Conservation (phyloP, 2,113 vertebrate genomes). For the Planiliza haematocheilus region DNA sequence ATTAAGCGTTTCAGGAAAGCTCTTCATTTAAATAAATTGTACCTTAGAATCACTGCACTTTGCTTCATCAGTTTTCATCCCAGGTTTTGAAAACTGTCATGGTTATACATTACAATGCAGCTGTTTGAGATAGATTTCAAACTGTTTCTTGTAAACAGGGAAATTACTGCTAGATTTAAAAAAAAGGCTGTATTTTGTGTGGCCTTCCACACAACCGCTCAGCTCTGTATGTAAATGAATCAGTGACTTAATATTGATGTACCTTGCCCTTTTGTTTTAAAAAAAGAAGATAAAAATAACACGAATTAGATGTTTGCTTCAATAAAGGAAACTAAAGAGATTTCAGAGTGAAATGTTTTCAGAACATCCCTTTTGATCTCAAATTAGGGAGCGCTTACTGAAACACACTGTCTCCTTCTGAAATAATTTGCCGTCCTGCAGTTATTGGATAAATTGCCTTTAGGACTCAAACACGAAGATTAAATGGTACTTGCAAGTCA, state of each 20-base stretch:
- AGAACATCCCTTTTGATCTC: constrained; percentile 21
- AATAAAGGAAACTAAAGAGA: neutral
- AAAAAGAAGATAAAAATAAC: neutral
- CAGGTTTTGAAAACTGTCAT: constrained; percentile 32
- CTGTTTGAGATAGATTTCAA: constrained; percentile 41
- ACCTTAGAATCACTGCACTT: constrained; percentile 57
- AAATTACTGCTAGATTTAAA: constrained; percentile 28
- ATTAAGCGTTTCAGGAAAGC: constrained; percentile 56
- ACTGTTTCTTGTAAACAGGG: constrained; percentile 40
- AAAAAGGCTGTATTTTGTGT: constrained; percentile 27
- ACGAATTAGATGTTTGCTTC: constrained; percentile 35
- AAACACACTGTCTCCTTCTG: constrained; percentile 11
- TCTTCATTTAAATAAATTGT: constrained; percentile 35
- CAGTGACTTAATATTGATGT: constrained; percentile 43
- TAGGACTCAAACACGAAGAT: constrained; percentile 21
- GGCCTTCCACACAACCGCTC: constrained; percentile 40
- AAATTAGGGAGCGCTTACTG: constrained; percentile 5
- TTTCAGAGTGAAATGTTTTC: constrained; percentile 23
- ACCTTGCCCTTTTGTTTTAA: constrained; percentile 25
- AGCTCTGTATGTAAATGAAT: constrained; percentile 55
- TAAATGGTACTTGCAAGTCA: constrained; percentile 23
- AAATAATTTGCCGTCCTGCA: constrained; percentile 5
- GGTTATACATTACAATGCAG: constrained; percentile 17
- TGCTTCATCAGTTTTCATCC: constrained; percentile 46
- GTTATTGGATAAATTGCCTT: constrained; percentile 12